phyloP scores from a whole-genome alignment of 1,140 invertebrate species.

The Steinernema feltiae region DNA sequence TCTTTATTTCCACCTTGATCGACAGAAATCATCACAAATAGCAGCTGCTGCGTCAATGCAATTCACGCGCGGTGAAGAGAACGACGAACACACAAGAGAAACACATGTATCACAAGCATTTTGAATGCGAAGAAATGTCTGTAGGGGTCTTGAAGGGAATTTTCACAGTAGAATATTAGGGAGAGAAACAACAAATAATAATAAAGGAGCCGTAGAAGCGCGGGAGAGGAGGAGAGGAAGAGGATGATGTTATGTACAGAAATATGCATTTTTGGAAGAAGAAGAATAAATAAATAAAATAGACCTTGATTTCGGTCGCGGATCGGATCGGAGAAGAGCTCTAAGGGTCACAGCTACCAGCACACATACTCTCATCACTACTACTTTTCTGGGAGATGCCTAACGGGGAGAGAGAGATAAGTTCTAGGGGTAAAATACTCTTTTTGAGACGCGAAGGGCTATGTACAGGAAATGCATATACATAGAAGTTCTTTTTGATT shows the following conservation, averaged over 20 bases:
- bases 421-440: not conserved
- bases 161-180: not conserved
- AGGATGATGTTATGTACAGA: conserved; percentile 6
- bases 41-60: not conserved
- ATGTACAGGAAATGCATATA: conserved; percentile 14
- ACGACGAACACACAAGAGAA: not conserved
- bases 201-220: conserved; percentile 7
- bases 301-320: too few species aligned
- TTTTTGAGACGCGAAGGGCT: not conserved
- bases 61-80: not conserved
- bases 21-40: not conserved
- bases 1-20: not conserved
- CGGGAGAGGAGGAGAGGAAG: not conserved
- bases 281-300: not conserved
- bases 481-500: too few species aligned
- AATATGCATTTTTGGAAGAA: not conserved
- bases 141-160: not conserved
- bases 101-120: conserved; percentile 1
- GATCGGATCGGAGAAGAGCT: too few species aligned
- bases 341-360: conserved; percentile 8
- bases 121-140: not conserved
- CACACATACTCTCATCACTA: conserved; percentile 10
- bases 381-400: conserved; percentile 9
- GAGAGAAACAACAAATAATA: not conserved
- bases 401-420: not conserved